Base-by-base conservation (phyloP, 2,797 vertebrate species). In the Amblyraja radiata region DNA sequence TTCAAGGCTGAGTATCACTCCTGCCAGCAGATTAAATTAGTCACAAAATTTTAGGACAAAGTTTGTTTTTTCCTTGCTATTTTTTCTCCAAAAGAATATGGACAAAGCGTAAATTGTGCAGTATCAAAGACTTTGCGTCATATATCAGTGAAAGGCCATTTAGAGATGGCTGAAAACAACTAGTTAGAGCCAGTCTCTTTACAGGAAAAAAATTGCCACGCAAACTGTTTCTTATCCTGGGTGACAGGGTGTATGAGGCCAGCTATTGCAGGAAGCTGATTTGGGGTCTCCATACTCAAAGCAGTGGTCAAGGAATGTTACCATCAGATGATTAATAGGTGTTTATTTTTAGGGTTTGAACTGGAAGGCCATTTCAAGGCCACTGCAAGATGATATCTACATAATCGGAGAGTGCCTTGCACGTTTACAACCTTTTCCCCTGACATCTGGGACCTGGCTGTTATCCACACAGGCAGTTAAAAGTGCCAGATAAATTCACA, bases 341-440 rank as follows among this genome's bases (percentile, higher is more conserved):
- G 96, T 97, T 97, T 97, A 97, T 97, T 97, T 97, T 97, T 96
- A 96, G 96, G 95, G 95, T 95, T 96, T 95, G 94, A 97, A 96
- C 96, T 95, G 96, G 95, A 93, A 95, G 95, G 94, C 95, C 95
- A 95, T 95, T 93, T 94, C 94, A 95, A 96, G 96, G 96, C 94
- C 96, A 96, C 92, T 93, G 95, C 94, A 95, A 96, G 96, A 95
- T 94, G 95, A 96, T 96, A 96, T 94, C 93, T 95, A 95, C 95
- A 96, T 95, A 96, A 96, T 96, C 96, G 95, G 94, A 68, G 94
- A 95, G 94, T 94, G 94, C 94, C 94, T 95, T 93, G 74, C 74
- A 95, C 95, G 95, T 96, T 96, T 95, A 96, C 95, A 96, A 95
- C 94, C 93, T 94, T 94, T 95, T 95, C 95, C 93, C 94, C 93